Base-by-base conservation (phyloP, 2,797 vertebrate species). In the Girardinus metallicus region DNA sequence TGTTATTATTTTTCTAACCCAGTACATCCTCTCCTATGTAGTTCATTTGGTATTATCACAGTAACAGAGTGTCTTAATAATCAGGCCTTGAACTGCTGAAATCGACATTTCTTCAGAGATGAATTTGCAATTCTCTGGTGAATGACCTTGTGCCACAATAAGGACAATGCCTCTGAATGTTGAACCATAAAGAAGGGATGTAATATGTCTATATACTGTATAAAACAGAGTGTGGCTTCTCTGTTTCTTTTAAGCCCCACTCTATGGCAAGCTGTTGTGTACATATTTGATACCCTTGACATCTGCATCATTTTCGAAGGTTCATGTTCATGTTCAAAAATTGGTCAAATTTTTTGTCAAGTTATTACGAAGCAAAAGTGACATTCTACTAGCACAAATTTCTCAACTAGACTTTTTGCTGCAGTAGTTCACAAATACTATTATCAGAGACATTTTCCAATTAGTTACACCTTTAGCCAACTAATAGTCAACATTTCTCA, bases 101-200 rank as follows among this genome's bases (percentile, higher is more conserved):
- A 64, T 74, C 66, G 73, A 62, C 13, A 73, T 80, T 62, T 83
- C 53, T 11, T 68, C 7, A 49, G 41, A 75, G 82, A 74, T 76
- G 18, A 78, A 77, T 80, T 34, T 62, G 53, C 57, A 21, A 16
- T 74, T 81, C 74, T 82, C 23, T 73, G 43, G 74, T 80, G 76
- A 82, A 79, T 77, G 77, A 84, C 88, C 84, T 89, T 83, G 79
- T 80, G 18, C 26, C 66, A 82, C 16, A 71, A 44, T 78, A 77
- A 41, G 76, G 12, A 57, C 53, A 73, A 73, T 78, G 88, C 26
- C 74, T 47, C 41, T 73, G 55, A 77, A 49, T 73, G 77, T 68
- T 73, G 47, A 47, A 70, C 76, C 55, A 79, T 75, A 74, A 85
- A 44, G 74, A 83, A 80, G 83, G 76, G 81, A 89, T 91, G 86